Conservation (phyloP, 1,140 invertebrate species). For the Heliconius himera region DNA sequence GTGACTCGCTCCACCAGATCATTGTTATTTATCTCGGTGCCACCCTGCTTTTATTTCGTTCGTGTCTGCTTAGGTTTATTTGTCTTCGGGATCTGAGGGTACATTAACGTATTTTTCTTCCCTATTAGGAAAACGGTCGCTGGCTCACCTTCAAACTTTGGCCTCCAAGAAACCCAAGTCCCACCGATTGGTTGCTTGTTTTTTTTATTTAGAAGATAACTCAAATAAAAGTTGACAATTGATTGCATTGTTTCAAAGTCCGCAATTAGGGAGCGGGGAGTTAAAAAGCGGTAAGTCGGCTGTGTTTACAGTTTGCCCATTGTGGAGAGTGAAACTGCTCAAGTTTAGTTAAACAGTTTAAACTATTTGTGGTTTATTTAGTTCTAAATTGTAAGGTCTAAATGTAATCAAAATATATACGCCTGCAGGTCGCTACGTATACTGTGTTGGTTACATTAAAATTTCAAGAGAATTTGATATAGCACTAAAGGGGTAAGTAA, state of each 20-base stretch:
- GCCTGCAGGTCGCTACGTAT: neutral
- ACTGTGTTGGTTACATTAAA: neutral
- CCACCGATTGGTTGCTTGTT: slow-evolving; percentile 69
- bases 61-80: slow-evolving; percentile 76
- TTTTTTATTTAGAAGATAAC: slow-evolving; percentile 75
- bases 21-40: slow-evolving; percentile 74
- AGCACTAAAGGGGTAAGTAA: neutral
- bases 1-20: slow-evolving; percentile 60
- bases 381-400: slow-evolving; percentile 21
- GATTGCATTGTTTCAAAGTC: slow-evolving; percentile 70
- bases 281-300: slow-evolving; percentile 57
- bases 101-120: slow-evolving; percentile 82
- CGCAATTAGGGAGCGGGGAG: slow-evolving; percentile 63
- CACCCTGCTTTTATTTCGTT: slow-evolving; percentile 73
- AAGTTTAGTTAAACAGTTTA: slow-evolving; percentile 28
- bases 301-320: slow-evolving; percentile 53
- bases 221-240: slow-evolving; percentile 80
- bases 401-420: slow-evolving; percentile 14
- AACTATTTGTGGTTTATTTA: slow-evolving; percentile 22
- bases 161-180: slow-evolving; percentile 66
- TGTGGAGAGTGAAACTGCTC: slow-evolving; percentile 28
- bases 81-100: slow-evolving; percentile 78
- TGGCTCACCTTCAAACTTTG: slow-evolving; percentile 78
- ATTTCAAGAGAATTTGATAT: neutral
- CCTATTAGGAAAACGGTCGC: slow-evolving; percentile 77